Percentiles rank a stretch among this genome's conserved stretches.
Evolutionary conservation across 2,888 invertebrate species (phyloP).

Genomic region (Drosophila acutilabella): DNA sequence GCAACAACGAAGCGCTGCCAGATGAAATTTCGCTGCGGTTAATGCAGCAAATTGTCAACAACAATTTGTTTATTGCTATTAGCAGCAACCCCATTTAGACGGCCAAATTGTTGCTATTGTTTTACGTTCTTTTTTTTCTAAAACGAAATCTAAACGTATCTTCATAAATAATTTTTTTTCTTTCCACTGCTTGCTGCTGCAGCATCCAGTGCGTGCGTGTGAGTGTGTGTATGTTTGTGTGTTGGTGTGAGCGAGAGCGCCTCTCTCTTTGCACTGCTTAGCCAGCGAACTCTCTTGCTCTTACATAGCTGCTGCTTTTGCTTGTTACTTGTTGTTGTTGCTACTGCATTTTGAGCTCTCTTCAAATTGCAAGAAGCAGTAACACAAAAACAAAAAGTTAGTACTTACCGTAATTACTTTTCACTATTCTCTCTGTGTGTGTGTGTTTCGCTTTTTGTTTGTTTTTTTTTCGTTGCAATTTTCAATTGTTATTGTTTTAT

Average conservation of each 20-base stretch:
- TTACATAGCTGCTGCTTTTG: conserved; percentile 16
- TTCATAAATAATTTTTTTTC: background rate
- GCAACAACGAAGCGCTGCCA: conserved; percentile 13
- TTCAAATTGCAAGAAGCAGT: conserved; percentile 41
- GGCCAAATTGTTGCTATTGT: background rate
- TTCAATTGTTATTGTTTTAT: conserved; percentile 35
- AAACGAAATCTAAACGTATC: conserved; percentile 34
- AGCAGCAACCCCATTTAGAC: background rate
- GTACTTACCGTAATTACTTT: conserved; percentile 40
- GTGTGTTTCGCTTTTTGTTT: conserved; percentile 24
- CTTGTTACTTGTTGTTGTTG: conserved; percentile 24
- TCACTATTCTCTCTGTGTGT: conserved; percentile 11
- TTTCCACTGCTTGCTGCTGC: conserved; percentile 7
- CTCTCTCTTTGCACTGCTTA: conserved; percentile 28
- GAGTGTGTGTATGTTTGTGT: conserved; percentile 12
- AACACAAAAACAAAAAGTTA: conserved; percentile 40
- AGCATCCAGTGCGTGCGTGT: conserved; percentile 43
- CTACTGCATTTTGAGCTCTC: conserved; percentile 28
- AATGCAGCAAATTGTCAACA: conserved; percentile 3
- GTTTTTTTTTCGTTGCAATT: conserved; percentile 28
- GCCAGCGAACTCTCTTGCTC: conserved; percentile 38
- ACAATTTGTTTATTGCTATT: background rate
- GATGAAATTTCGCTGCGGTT: conserved; percentile 40
- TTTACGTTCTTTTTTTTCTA: background rate
- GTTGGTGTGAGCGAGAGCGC: conserved; percentile 16